A percentile compares a stretch with the other conserved stretches of the same genome.
These are phyloP conservation scores for Aldrovandia affinis DNA, from an alignment of 2,797 vertebrate species.

Conservation along the genomic window DNA sequence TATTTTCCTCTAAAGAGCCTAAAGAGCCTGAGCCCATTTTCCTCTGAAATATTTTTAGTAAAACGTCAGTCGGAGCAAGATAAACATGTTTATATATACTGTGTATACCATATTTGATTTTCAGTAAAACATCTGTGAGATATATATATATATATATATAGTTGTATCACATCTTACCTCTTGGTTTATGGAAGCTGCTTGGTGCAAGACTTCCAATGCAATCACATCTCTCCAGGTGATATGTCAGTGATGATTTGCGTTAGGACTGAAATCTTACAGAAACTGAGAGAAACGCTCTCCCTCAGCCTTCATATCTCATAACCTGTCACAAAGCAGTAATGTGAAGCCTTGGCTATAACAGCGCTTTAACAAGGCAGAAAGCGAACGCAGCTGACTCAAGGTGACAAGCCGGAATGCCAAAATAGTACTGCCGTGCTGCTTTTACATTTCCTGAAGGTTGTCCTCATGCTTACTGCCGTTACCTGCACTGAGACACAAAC, in stretches of 20 bases:
- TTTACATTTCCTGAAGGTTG: not conserved
- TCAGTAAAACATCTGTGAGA: too few species aligned
- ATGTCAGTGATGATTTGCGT: not conserved
- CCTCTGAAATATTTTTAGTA: not conserved
- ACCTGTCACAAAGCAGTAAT: conserved; percentile 6
- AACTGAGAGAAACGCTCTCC: not conserved
- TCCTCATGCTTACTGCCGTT: not conserved
- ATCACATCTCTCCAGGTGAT: not conserved
- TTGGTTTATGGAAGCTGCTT: not conserved
- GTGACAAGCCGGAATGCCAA: not conserved
- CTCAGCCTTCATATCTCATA: conserved; percentile 5
- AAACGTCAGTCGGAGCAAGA: too few species aligned
- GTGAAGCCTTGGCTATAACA: not conserved
- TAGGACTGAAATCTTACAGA: not conserved
- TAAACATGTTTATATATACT: too few species aligned
- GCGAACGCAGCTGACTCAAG: not conserved
- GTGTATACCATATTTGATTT: too few species aligned
- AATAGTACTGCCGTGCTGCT: not conserved
- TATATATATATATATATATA: too few species aligned
- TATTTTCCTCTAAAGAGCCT: too few species aligned
- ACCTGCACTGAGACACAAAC: not conserved
- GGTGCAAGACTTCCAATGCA: too few species aligned
- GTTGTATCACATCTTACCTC: not conserved
- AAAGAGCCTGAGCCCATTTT: too few species aligned
- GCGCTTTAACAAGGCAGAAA: not conserved